These are phyloP conservation scores for Centrocercus urophasianus DNA, from an alignment of 2,113 vertebrate species.

Conservation along the genomic window DNA sequence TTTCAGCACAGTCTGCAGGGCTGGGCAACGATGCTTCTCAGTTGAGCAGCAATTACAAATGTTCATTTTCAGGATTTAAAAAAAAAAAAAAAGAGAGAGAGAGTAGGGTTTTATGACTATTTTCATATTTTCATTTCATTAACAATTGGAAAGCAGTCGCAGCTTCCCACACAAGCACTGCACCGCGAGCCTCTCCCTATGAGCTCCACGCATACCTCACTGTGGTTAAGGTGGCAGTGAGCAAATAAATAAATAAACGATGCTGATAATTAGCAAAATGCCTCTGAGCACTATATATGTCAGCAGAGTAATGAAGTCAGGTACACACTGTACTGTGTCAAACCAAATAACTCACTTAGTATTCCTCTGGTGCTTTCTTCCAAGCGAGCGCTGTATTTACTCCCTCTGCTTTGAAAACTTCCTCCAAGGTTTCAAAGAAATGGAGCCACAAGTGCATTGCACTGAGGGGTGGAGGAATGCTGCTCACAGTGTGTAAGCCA, in stretches of 20 bases:
- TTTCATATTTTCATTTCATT: background rate
- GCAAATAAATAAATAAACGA: constrained; percentile 27
- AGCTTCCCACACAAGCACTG: background rate
- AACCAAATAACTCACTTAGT: constrained; percentile 45
- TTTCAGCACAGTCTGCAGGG: constrained; percentile 48
- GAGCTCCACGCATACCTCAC: background rate
- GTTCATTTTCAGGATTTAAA: constrained; percentile 45
- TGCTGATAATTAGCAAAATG: constrained; percentile 60
- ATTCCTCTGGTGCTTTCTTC: constrained; percentile 10
- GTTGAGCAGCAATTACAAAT: background rate
- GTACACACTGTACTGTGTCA: constrained; percentile 13
- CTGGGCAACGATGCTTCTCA: background rate
- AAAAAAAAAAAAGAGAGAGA: background rate
- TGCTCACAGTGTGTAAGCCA: background rate
- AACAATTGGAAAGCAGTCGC: background rate
- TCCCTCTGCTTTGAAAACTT: background rate
- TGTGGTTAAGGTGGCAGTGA: background rate
- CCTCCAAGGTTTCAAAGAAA: background rate
- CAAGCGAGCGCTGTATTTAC: background rate
- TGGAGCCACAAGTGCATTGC: background rate
- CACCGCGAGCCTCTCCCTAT: background rate
- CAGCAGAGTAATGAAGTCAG: constrained; percentile 35
- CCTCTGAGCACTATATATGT: constrained; percentile 19
- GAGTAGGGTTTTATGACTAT: background rate
- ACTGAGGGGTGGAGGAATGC: background rate